A percentile compares a stretch with the other conserved stretches of the same genome.
phyloP scores from a whole-genome alignment of 1,140 invertebrate genomes.

The Meloidogyne exigua region DNA sequence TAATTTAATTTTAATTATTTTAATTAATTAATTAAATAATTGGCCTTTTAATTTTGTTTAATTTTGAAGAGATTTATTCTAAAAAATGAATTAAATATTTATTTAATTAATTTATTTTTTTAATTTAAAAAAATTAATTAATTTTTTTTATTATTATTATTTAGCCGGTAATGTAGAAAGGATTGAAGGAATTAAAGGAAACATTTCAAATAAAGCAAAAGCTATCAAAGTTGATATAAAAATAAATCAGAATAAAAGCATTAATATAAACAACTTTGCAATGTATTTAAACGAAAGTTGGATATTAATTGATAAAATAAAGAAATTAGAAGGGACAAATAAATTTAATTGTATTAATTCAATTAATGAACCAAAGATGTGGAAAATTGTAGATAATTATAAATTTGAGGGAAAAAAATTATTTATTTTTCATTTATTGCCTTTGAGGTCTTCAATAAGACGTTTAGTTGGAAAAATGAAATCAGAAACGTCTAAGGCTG shows the following conservation, averaged over 20 bases:
- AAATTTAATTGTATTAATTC: background rate
- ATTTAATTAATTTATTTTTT: no score
- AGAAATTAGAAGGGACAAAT: background rate
- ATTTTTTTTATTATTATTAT: background rate
- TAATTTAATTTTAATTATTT: no score
- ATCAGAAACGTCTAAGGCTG: background rate
- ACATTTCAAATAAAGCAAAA: background rate
- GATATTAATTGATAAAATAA: background rate
- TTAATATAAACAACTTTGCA: background rate
- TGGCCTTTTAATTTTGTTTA: no score
- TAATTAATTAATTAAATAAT: no score
- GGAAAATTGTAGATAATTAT: background rate
- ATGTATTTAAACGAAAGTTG: background rate
- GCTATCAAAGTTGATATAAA: background rate
- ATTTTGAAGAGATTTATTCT: no score
- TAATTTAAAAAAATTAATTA: no score
- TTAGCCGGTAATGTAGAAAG: background rate
- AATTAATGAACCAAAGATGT: background rate
- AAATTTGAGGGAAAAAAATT: background rate
- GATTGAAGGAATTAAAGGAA: background rate
- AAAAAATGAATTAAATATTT: no score
- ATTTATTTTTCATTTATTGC: background rate
- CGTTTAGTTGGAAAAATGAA: background rate
- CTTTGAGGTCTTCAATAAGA: background rate
- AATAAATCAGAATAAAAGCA: background rate